Percentiles rank a stretch among this genome's conserved stretches.
Evolutionary conservation across 2,797 vertebrate genomes (phyloP).

Genomic region (Anas flavirostris): DNA sequence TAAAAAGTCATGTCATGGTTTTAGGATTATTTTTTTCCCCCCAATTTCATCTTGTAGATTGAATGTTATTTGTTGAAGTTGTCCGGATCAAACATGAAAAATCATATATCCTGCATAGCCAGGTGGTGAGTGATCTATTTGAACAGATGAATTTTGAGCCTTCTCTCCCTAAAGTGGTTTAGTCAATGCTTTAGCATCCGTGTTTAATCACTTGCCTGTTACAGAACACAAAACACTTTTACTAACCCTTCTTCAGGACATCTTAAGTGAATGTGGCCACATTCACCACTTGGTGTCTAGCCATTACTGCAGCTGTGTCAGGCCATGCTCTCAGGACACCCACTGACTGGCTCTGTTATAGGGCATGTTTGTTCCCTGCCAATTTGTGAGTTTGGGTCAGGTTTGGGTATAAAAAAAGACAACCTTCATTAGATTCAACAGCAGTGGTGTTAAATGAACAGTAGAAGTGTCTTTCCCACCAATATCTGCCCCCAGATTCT

Average conservation of each 20-base stretch:
- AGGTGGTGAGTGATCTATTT: not conserved
- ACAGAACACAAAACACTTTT: not conserved
- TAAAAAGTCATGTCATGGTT: not conserved
- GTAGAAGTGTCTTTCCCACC: not conserved
- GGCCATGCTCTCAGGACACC: not conserved
- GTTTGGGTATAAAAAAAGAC: not conserved
- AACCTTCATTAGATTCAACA: not conserved
- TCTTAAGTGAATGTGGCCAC: not conserved
- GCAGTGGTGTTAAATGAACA: not conserved
- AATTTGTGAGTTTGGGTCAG: not conserved
- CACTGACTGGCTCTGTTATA: not conserved
- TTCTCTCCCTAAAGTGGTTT: not conserved
- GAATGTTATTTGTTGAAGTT: not conserved
- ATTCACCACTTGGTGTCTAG: not conserved
- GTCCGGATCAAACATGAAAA: constrained; percentile 5
- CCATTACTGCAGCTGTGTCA: not conserved
- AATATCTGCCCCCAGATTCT: not conserved
- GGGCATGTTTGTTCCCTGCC: not conserved
- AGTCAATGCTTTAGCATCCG: not conserved
- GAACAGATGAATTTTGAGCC: not conserved
- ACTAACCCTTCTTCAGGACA: not conserved
- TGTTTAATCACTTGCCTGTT: not conserved
- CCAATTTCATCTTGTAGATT: not conserved
- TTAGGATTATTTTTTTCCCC: not conserved
- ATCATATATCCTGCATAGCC: not conserved